Conservation (phyloP, 2,113 vertebrate genomes). For the Pelmatolapia mariae region DNA sequence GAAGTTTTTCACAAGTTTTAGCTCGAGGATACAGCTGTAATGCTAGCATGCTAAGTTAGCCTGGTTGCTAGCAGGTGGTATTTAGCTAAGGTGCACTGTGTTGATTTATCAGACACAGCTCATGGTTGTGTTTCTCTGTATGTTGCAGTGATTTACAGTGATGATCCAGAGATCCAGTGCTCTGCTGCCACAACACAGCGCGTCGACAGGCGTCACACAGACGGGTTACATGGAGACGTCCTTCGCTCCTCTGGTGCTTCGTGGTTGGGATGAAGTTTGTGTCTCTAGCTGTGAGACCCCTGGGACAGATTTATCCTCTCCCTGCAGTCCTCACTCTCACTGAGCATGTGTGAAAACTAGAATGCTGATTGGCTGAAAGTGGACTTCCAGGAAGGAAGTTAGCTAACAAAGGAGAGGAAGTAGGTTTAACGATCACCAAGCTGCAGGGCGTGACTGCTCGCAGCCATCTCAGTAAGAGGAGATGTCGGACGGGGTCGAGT, state of each 20-base stretch:
- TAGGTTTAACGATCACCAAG: not conserved
- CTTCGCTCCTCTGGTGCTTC: too few species aligned
- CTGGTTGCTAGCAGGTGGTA: not conserved
- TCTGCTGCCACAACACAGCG: too few species aligned
- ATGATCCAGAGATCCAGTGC: too few species aligned
- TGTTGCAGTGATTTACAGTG: too few species aligned
- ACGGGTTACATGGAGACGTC: too few species aligned
- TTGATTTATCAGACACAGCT: not conserved
- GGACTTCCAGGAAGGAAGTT: not conserved
- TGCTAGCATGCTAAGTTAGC: not conserved
- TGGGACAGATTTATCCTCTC: not conserved
- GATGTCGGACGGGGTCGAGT: rapidly evolving
- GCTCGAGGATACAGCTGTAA: not conserved
- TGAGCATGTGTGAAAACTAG: not conserved
- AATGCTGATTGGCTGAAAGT: not conserved
- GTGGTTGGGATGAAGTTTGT: too few species aligned
- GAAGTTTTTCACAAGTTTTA: rapidly evolving
- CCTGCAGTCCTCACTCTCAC: not conserved
- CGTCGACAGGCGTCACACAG: too few species aligned
- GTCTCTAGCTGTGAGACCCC: not conserved
- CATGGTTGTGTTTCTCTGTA: too few species aligned
- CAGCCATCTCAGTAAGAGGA: not conserved
- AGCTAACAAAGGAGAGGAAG: not conserved
- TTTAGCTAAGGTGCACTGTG: rapidly evolving
- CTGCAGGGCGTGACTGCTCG: not conserved